Evolutionary conservation across 2,113 vertebrate genomes (phyloP), one percentile per base, ranked within the genome.

Genomic region (Callithrix jacchus): DNA sequence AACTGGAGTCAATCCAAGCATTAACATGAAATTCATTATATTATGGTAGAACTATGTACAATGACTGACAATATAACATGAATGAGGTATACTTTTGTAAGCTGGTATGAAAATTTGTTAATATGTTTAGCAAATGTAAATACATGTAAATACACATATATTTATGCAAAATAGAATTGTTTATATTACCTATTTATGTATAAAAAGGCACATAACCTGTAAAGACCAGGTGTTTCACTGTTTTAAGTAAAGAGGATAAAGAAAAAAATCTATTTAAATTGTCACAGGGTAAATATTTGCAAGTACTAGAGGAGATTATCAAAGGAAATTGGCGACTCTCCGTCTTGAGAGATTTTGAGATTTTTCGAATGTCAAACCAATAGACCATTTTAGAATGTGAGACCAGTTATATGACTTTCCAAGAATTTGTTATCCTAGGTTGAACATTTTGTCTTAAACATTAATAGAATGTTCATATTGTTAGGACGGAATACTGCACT

Each of bases 391-490:
- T 16, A 87, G n/a, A 91, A 94, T 32, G 81, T 95, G 64, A 89
- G 61, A 73, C 3, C 49, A 20, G 77, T 74, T 92, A 35, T 49
- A 81, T 93, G 83, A 74, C 32, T 92, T 96, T 74, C 81, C 14
- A 82, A 81, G 47, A 40, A 83, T 86, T 89, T 94, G 9, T 89
- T 89, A 85, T 87, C 71, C 32, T 92, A 84, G 64, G 18, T 64
- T 84, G 64, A 87, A 40, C 20, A 89, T 81, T 87, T 16, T 89
- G 13, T 61, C 54, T 52, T 35, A 90, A 64, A 89, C 89, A 90
- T 90, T 90, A 97, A 64, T 27, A 91, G 14, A 90, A 74, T 83
- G 64, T 95, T 94, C 37, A 73, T 92, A 37, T 77, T 94, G 30
- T 97, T 12, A 81, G 80, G 90, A 90, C 4, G 68, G 32, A 94